These are phyloP conservation scores for Ptychoptera contaminata DNA, from an alignment of 2,888 invertebrate genomes.

Conservation along the genomic window DNA sequence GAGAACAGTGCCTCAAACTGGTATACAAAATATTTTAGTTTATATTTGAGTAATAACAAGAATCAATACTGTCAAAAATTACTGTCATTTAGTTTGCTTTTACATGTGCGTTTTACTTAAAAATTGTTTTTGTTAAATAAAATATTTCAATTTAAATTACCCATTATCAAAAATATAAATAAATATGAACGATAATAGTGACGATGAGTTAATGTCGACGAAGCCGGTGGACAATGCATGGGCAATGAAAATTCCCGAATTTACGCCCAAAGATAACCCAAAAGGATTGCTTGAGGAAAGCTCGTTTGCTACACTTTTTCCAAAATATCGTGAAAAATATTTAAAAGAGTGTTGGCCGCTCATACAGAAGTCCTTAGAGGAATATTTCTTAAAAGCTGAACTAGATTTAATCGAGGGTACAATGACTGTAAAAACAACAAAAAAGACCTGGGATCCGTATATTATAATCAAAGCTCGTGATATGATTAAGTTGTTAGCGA, in stretches of 20 bases:
- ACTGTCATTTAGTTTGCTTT: no score
- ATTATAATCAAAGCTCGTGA: constrained; percentile 93
- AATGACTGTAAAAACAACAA: constrained; percentile 85
- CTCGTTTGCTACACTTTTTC: constrained; percentile 92
- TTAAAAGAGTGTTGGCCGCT: constrained; percentile 90
- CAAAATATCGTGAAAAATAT: constrained; percentile 94
- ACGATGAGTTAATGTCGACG: constrained; percentile 17
- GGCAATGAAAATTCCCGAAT: constrained; percentile 72
- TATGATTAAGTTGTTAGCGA: constrained; percentile 82
- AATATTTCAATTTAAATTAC: background rate
- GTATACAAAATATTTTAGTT: no score
- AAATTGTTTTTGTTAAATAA: no score
- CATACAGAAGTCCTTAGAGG: constrained; percentile 69
- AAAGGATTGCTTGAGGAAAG: constrained; percentile 75
- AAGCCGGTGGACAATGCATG: constrained; percentile 72
- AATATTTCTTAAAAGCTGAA: constrained; percentile 69
- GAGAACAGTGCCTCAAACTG: no score
- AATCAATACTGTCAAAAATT: no score
- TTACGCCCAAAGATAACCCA: constrained; percentile 78
- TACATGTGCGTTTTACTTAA: no score
- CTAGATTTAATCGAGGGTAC: constrained; percentile 87
- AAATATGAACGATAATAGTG: constrained; percentile 19
- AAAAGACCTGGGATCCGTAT: constrained; percentile 98
- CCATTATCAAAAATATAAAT: background rate
- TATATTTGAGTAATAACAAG: no score